Evolutionary conservation across 2,888 invertebrate genomes (phyloP).

Genomic region (Prenolepis imparis): DNA sequence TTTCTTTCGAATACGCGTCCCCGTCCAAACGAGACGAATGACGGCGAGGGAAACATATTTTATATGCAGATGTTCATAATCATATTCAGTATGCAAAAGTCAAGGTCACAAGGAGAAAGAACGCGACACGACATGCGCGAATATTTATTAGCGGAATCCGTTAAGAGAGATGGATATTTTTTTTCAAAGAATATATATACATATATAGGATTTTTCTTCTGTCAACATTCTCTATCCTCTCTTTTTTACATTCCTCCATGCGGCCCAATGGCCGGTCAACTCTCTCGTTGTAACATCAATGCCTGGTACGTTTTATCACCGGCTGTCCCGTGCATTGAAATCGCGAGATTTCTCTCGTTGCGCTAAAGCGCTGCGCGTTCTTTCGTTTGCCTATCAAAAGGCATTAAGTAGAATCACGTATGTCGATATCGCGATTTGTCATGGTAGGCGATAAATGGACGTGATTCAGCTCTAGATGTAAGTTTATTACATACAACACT

Average conservation of each 20-base stretch:
- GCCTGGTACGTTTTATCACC: constrained; percentile 79
- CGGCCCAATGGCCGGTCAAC: constrained; percentile 46
- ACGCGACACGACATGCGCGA: neutral
- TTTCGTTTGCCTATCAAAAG: constrained; percentile 9
- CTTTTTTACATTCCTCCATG: constrained; percentile 16
- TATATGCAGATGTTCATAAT: neutral
- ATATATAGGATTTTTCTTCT: neutral
- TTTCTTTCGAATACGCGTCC: neutral
- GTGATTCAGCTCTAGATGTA: constrained; percentile 14
- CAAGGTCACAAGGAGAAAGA: neutral
- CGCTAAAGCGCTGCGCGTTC: constrained; percentile 26
- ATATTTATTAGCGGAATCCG: constrained; percentile 24
- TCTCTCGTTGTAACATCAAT: constrained; percentile 79
- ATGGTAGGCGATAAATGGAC: constrained; percentile 24
- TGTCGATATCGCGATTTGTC: constrained; percentile 22
- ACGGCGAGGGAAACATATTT: neutral
- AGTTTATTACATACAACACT: neutral
- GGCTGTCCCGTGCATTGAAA: constrained; percentile 81
- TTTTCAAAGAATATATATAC: neutral
- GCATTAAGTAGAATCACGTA: neutral
- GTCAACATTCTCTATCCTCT: neutral
- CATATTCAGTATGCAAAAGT: neutral
- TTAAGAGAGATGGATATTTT: neutral
- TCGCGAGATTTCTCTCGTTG: constrained; percentile 73
- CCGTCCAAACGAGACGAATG: neutral